Base-by-base conservation (phyloP, 2,113 vertebrate species). In the Neomonachus schauinslandi region DNA sequence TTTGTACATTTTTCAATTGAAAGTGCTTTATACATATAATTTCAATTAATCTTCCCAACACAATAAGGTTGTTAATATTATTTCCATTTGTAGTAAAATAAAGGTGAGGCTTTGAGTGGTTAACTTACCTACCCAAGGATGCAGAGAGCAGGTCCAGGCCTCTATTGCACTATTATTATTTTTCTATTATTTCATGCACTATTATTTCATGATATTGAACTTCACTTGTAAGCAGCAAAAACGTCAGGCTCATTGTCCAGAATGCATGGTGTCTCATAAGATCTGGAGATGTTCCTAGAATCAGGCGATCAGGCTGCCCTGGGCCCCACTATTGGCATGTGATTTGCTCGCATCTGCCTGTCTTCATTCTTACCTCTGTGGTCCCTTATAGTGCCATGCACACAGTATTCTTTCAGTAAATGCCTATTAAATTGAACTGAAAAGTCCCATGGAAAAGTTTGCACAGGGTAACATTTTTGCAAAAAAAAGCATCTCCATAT, bases 41-140 rank as follows among this genome's bases (percentile, higher is more conserved):
- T 98, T 97, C 80, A 91, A 91, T 97, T 91, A 98, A 81, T 92
- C 93, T 90, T 83, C 90, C 51, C 51, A 63, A 80, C 26, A 49
- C 76, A 76, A 3, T 84, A 51, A 92, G 42, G 31, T 33, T 86
- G n/a, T 65, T 69, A 51, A 76, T 55, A 51, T 94, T 81, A 84
- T 83, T 95, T 88, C 26, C 57, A 81, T 65, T 76, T 65, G 22
- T 67, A 79, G 76, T 74, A n/a, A 94, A 83, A 80, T 76, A 19
- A 97, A 95, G 46, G 53, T 87, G 49, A 86, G 36, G 24, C 10
- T 92, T 24, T 42, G 19, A 26, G 36, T 2, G 13, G 22, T 92
- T 81, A 94, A 88, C 33, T 81, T 65, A 77, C 16, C 19, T 59
- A 16, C n/a, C 31, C 19, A 88, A 71, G 36, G 51, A 36, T 0